Base-by-base conservation (phyloP, 2,888 invertebrate genomes). In the Chalcis sispes region DNA sequence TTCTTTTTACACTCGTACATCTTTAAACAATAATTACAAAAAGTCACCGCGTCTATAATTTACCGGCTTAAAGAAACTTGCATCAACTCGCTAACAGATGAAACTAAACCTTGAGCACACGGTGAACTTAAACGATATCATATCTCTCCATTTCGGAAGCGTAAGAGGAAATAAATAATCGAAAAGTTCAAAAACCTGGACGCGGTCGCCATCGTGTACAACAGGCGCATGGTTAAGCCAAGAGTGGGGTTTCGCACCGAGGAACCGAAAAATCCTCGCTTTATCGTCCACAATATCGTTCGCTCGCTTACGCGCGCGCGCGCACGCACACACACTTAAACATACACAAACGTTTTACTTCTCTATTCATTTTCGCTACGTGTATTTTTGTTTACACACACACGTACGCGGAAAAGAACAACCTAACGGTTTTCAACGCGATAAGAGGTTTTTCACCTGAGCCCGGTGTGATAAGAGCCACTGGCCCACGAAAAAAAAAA, bases 371-470 rank as follows among this genome's bases (percentile, higher is more conserved):
- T 73, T 73, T 61, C 73, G 73, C 54, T 42, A 58, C 10, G 42
- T 15, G 27, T 65, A 54, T 61, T 66, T 58, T 65, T 48, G 48
- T 46, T 64, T 46, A 36, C 20, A 15, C 10, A 1, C 25, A n/a
- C 25, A 27, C 18, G 20, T 0, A 1, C 18, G 8, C 32, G 50
- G 10, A 13, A 27, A 15, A 18, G n/a, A 48, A 58, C 29, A 74
- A 48, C n/a, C 36, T 72, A 69, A 77, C 77, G 69, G 77, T 64
- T 52, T 58, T 10, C 15, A 15, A 25, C 7, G 42, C 29, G 77
- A 77, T 77, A 77, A 77, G 66, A 74, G 77, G 74, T 77, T 77
- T 77, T 77, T 77, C 74, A 77, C 77, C 77, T 72, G 67, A 20
- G 15, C 32, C 20, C n/a, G n/a, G n/a, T n/a, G 1, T 42, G 66